Base-by-base conservation (phyloP, 2,797 vertebrate genomes). In the Coendou prehensilis region DNA sequence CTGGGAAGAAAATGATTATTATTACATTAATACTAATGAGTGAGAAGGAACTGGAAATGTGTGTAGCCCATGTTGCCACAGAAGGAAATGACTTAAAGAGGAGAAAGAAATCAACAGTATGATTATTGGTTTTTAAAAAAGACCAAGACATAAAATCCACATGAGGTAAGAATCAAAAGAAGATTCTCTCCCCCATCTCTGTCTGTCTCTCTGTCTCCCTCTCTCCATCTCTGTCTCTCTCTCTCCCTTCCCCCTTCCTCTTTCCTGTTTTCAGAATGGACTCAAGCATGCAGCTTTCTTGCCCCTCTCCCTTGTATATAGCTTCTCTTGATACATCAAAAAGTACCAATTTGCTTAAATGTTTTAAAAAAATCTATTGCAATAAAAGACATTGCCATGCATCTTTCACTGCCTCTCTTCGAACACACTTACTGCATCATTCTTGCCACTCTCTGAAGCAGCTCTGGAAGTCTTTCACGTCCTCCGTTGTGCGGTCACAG, bases 1-100 rank as follows among this genome's bases (percentile, higher is more conserved):
- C 93, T 20, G 96, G 45, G 63, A 75, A 90, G 81, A 76, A 83
- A 87, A 93, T 93, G 94, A 90, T 75, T 63, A 87, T 92, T 75
- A 78, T 71, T 50, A 37, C 26, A 52, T 94, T 91, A 97, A 89
- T 88, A 89, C 69, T 95, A 93, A 84, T 10, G 18, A 95, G 88
- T 45, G 10, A 63, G 80, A 79, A 7, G 52, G 47, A 88, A 71
- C 9, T 79, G 30, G 76, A 28, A 83, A 73, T 33, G 57, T 80
- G 33, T 94, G 89, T 79, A 73, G 73, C 64, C 63, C 52, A 85
- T 11, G 61, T 75, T 88, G 64, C 52, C 78, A 28, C 45, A 1
- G 52, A 84, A 89, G 80, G 26, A 30, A 50, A 64, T 33, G 75
- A 84, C 80, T 97, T 93, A 15, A 92, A 94, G 93, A 88, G 57